Conservation (phyloP, 2,113 vertebrate species). For the Eclectus roratus region DNA sequence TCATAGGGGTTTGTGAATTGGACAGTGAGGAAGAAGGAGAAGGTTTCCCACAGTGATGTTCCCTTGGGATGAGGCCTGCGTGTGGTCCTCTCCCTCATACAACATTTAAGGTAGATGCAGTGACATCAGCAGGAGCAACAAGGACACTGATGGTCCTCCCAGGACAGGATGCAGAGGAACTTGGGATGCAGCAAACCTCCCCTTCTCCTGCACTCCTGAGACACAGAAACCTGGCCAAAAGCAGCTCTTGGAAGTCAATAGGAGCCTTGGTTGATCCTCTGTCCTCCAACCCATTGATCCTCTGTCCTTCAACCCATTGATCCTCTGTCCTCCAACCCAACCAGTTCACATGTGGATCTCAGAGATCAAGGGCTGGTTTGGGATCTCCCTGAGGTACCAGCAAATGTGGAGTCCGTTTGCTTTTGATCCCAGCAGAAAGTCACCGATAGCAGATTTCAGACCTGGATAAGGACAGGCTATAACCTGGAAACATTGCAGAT, state of each 20-base stretch:
- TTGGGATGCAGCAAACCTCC: not conserved
- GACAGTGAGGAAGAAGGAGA: not conserved
- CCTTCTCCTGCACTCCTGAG: not conserved
- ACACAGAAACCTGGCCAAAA: not conserved
- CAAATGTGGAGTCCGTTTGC: not conserved
- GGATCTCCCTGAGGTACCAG: not conserved
- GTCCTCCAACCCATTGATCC: too few relatives aligned
- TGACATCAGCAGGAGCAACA: not conserved
- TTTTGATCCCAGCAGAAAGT: not conserved
- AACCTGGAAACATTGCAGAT: not conserved
- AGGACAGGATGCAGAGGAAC: not conserved
- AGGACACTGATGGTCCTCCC: accelerated
- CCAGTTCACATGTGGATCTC: accelerated
- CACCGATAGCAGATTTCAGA: not conserved
- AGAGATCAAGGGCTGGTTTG: not conserved
- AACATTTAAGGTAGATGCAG: not conserved
- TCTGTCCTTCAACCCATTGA: too few relatives aligned
- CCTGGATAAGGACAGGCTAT: not conserved
- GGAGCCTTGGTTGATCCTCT: not conserved
- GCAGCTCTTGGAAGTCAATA: not conserved
- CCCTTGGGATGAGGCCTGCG: not conserved
- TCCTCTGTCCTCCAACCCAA: not conserved
- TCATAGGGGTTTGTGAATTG: accelerated
- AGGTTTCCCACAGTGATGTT: accelerated
- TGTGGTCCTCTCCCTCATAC: not conserved